A percentile compares a stretch with the other conserved stretches of the same genome.
phyloP scores from a whole-genome alignment of 2,113 vertebrate species.

The Xiphias gladius region DNA sequence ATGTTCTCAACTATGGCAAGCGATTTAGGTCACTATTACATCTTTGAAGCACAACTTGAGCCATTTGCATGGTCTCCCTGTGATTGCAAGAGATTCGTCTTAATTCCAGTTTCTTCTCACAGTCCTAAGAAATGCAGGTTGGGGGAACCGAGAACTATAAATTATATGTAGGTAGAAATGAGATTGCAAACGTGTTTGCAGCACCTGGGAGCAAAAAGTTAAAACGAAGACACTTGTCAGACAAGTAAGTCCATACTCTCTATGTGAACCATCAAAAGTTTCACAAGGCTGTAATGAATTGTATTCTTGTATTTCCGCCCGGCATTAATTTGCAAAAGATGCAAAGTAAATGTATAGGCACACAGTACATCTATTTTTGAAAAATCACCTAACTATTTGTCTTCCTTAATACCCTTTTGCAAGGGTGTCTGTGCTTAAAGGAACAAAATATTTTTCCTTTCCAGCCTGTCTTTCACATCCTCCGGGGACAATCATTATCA shows the following conservation, averaged over 20 bases:
- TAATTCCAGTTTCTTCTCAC: not conserved
- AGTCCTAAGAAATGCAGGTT: not conserved
- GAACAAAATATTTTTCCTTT: conserved; percentile 39
- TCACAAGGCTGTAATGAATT: not conserved
- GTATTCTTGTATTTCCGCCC: not conserved
- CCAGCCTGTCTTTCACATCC: conserved; percentile 59
- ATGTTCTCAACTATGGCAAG: not conserved
- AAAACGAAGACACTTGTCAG: too few relatives aligned
- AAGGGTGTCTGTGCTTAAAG: conserved; percentile 21
- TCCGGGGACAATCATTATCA: conserved; percentile 78
- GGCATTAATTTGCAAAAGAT: not conserved
- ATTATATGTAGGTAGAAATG: not conserved
- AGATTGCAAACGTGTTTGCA: not conserved
- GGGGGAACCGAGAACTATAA: not conserved
- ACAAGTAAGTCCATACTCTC: not conserved
- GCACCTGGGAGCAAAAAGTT: too few relatives aligned
- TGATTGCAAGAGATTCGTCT: not conserved
- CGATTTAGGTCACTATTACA: not conserved
- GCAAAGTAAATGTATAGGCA: not conserved
- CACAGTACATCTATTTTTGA: not conserved
- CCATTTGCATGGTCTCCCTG: not conserved
- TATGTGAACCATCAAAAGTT: not conserved
- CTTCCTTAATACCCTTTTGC: not conserved
- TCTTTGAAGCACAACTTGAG: too few relatives aligned
- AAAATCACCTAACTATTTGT: not conserved